Base-by-base conservation (phyloP, 2,797 vertebrate species). In the Centropyge bicolor region DNA sequence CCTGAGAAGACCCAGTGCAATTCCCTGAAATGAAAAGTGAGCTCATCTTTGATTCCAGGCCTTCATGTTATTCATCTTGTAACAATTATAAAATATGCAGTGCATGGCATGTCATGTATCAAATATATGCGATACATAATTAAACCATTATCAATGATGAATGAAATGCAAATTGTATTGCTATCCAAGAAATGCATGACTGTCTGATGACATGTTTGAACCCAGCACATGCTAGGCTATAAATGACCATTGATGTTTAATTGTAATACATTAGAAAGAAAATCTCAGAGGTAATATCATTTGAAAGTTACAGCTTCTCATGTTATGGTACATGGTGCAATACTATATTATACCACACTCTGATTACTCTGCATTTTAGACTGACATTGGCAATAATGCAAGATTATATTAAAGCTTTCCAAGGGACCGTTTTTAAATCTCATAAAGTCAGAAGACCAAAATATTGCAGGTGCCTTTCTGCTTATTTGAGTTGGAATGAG, bases 81-180 rank as follows among this genome's bases (percentile, higher is more conserved):
- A 13, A 54, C 4, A 68, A 45, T 62, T 51, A 14, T 76, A 46
- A 87, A 84, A 84, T 20, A 90, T 82, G 65, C 45, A 80, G 24
- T 3, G 11, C 4, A 16, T 74, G 67, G 70, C 68, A 84, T 38
- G 72, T 70, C 49, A 76, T 67, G 57, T 70, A 60, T 78, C 61
- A 78, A 45, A 73, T n/a, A 51, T 16, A 66, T 70, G 14, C 6
- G 24, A 76, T 84, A 40, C 54, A 79, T 79, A 72, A 79, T 76
- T 76, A 46, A 80, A n/a, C 11, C 13, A 19, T 19, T 55, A 74
- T 83, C 5, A 70, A 74, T 75, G 65, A 83, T 76, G 5, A 70
- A 78, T 80, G 49, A 71, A 72, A 77, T 65, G 36, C 19, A 78
- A 65, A 82, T 77, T 45, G 22, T 13, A 76, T 49, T 41, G 12